phyloP scores from a whole-genome alignment of 2,113 vertebrate genomes.

The Opisthocomus hoazin region DNA sequence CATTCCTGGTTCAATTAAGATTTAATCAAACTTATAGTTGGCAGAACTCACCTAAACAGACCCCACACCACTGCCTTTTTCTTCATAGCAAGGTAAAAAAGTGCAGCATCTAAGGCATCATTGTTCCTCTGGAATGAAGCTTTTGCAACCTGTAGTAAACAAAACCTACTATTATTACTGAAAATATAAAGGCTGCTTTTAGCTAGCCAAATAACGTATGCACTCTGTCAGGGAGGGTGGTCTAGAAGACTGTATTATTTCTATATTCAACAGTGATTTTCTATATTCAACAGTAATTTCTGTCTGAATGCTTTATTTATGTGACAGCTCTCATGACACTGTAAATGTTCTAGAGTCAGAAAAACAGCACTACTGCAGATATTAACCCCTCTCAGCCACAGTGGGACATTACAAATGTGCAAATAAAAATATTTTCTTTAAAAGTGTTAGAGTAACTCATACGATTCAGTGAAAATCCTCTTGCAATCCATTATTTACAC shows the following conservation, averaged over 20 bases:
- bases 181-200: neutral
- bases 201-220: neutral
- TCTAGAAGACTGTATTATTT: neutral
- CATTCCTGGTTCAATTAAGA: neutral
- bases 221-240: neutral
- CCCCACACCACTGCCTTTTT: conserved; percentile 98
- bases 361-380: neutral
- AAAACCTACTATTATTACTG: neutral
- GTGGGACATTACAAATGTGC: neutral
- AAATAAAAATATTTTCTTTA: neutral
- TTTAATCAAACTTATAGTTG: neutral
- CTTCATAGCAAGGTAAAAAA: conserved; percentile 98
- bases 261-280: no score
- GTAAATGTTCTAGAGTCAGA: neutral
- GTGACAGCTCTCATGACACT: neutral
- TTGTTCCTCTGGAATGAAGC: conserved; percentile 94
- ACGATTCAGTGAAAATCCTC: neutral
- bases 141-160: conserved; percentile 81
- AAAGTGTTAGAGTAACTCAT: neutral
- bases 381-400: neutral
- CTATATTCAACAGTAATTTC: neutral
- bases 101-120: conserved; percentile 92
- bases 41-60: conserved; percentile 84
- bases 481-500: neutral
- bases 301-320: neutral